A percentile compares a stretch with the other conserved stretches of the same genome.
Conservation (phyloP, 2,797 vertebrate species). For the Todus mexicanus region DNA sequence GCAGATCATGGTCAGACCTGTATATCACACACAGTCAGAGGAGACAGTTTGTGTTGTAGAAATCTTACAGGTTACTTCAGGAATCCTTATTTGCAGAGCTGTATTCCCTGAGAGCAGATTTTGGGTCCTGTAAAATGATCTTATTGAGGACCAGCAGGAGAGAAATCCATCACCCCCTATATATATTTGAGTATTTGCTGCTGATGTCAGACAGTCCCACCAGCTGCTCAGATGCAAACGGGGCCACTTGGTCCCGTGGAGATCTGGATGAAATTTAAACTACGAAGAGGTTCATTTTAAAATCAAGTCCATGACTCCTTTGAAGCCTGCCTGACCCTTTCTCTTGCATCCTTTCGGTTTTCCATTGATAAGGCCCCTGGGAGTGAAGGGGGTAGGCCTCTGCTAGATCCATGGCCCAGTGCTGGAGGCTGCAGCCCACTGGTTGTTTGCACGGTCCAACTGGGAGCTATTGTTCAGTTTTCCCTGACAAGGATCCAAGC, state of each 20-base stretch:
- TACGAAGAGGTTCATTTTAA: constrained; percentile 33
- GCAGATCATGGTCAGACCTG: neutral
- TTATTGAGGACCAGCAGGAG: neutral
- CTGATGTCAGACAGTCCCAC: neutral
- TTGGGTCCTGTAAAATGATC: neutral
- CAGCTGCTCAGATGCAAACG: neutral
- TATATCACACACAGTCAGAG: neutral
- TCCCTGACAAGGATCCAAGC: constrained; percentile 38
- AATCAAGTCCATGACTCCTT: constrained; percentile 50
- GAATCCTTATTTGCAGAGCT: neutral
- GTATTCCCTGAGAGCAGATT: neutral
- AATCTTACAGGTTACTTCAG: neutral
- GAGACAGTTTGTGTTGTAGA: neutral
- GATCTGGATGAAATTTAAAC: constrained; percentile 34
- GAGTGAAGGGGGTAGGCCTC: neutral
- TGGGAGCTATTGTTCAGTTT: constrained; percentile 63
- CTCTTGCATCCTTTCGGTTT: neutral
- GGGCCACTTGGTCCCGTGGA: neutral
- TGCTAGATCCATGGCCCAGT: neutral
- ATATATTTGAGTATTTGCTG: neutral
- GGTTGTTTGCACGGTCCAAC: neutral
- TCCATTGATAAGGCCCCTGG: constrained; percentile 1
- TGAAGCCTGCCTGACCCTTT: neutral
- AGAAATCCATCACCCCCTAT: neutral
- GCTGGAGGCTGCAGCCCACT: neutral